Base-by-base conservation (phyloP, 2,113 vertebrate genomes). In the Lepus americanus region DNA sequence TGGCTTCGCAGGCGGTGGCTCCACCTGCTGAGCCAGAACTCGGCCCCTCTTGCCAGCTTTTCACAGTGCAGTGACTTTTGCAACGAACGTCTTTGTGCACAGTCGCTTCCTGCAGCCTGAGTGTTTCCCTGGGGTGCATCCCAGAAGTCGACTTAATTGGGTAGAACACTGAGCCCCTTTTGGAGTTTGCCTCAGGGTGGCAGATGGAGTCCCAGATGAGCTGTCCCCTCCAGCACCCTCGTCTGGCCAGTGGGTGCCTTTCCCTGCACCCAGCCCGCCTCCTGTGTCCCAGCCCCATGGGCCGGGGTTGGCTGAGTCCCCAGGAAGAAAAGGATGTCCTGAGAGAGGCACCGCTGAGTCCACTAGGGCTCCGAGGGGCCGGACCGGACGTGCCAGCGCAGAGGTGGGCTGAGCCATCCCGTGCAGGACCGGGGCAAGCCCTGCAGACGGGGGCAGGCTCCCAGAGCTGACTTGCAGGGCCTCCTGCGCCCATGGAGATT, bases 331-430 rank as follows among this genome's bases (percentile, higher is more conserved):
- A 19, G 31, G 29, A 11, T 17, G 22, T 9, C 33, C 74, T 5
- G 51, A 49, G n/a, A 33, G 5, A 72, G 73, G 9, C 6, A 1
- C 77, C 64, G 44, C 51, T 5, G 0, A 44, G 25, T 19, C 84
- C 31, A 22, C 61, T 19, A 9, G 74, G 70, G 12, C 13, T 85
- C 31, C 9, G 12, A 39, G 76, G 73, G 0, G 0, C 77, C 29
- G n/a, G 0, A 0, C 36, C 13, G 0, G 25, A 6, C 2, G 7
- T 1, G 2, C 9, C 17, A 29, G 23, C 19, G 36, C 6, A 25
- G 76, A 44, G 20, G 22, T 33, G 20, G 85, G 39, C 17, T 9
- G 59, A 90, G 72, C 19, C 25, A 9, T 11, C 20, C 59, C 25
- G 2, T 33, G 51, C 66, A 39, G 87, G 51, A 23, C 9, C 2